Conservation (phyloP, 2,113 vertebrate genomes). For the Motacilla alba region DNA sequence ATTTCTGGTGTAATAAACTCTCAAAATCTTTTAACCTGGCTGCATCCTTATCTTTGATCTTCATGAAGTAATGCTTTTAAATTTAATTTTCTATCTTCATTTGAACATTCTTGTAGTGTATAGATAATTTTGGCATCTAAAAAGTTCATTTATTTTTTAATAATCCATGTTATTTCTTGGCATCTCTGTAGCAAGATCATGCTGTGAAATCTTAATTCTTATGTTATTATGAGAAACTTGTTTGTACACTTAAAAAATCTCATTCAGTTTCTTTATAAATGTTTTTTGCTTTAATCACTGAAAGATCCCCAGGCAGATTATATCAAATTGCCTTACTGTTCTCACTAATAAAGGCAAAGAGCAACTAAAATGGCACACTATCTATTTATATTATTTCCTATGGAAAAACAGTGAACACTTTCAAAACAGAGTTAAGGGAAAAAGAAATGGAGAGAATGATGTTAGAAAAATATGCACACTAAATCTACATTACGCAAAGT, state of each 20-base stretch:
- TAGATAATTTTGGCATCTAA: background rate
- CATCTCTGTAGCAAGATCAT: background rate
- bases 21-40: background rate
- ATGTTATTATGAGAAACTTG: background rate
- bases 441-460: background rate
- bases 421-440: background rate
- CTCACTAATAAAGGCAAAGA: background rate
- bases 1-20: background rate
- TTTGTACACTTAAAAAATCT: constrained; percentile 1
- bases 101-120: background rate
- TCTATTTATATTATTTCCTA: background rate
- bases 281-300: constrained; percentile 17
- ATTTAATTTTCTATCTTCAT: background rate
- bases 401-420: background rate
- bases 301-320: constrained; percentile 10
- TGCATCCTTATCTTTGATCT: background rate
- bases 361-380: background rate
- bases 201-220: constrained; percentile 50
- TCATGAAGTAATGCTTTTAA: background rate
- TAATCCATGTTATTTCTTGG: background rate
- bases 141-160: constrained; percentile 47
- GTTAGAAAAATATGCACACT: background rate
- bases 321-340: background rate
- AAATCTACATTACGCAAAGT: background rate
- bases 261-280: constrained; percentile 2